phyloP scores from a whole-genome alignment of 2,888 invertebrate genomes.

The Platycheirus rosarum region DNA sequence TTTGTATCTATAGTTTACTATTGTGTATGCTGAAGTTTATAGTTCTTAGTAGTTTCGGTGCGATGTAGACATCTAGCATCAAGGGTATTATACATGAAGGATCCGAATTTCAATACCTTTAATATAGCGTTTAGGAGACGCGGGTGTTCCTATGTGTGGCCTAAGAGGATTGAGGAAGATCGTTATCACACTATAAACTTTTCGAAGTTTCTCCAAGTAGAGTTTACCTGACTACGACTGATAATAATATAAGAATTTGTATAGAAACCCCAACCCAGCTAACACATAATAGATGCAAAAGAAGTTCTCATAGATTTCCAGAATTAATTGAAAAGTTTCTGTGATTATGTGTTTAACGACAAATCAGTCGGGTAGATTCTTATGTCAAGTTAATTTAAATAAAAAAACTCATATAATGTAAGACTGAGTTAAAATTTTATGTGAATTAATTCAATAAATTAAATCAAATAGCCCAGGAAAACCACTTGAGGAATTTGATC shows the following conservation, averaged over 20 bases:
- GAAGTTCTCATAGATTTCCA: slow-evolving; percentile 8
- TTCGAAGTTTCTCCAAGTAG: slow-evolving; percentile 23
- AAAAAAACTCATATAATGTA: too few relatives aligned
- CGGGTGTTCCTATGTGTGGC: slow-evolving; percentile 5
- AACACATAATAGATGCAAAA: slow-evolving; percentile 9
- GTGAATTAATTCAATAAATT: too few relatives aligned
- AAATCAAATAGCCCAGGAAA: too few relatives aligned
- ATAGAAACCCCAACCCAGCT: slow-evolving; percentile 35
- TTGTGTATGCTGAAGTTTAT: slow-evolving; percentile 52
- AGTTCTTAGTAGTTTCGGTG: slow-evolving; percentile 66
- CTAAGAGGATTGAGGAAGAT: slow-evolving; percentile 50
- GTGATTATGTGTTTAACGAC: background rate
- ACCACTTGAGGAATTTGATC: too few relatives aligned
- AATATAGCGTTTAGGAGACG: too few relatives aligned
- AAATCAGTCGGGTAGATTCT: too few relatives aligned
- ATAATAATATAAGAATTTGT: slow-evolving; percentile 48
- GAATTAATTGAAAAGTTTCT: background rate
- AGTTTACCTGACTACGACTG: slow-evolving; percentile 29
- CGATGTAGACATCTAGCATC: slow-evolving; percentile 56
- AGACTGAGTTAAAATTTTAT: too few relatives aligned
- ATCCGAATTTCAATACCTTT: slow-evolving; percentile 9
- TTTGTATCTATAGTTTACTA: background rate
- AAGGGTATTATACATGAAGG: slow-evolving; percentile 28
- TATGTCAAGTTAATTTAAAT: too few relatives aligned
- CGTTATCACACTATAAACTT: slow-evolving; percentile 54